Evolutionary conservation across 1,140 invertebrate species (phyloP).

Genomic region (Brachionus rotundiformis): DNA sequence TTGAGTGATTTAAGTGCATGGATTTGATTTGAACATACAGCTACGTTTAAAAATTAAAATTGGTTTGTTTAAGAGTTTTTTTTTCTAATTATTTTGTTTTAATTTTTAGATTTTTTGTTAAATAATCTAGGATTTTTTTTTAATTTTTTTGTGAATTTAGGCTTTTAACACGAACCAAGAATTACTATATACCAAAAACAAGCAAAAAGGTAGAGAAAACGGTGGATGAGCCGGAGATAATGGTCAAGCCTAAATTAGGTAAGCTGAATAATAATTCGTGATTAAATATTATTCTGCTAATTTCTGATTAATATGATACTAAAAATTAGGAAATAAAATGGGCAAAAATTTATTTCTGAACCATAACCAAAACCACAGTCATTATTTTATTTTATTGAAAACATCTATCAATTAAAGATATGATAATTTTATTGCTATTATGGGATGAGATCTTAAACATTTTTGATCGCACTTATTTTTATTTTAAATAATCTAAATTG

Average conservation of each 20-base stretch:
- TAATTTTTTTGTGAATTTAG: neutral
- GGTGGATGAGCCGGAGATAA: neutral
- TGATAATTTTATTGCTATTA: no score
- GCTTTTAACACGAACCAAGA: slow-evolving; percentile 3
- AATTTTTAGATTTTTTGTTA: slow-evolving; percentile 10
- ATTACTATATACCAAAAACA: slow-evolving; percentile 14
- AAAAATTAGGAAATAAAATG: no score
- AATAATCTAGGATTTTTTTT: neutral
- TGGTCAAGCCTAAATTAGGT: neutral
- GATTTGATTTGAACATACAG: slow-evolving; percentile 11
- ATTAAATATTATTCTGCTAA: neutral
- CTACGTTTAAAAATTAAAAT: neutral
- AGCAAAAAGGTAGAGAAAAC: neutral
- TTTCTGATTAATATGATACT: no score
- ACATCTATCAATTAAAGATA: no score
- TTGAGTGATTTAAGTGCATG: slow-evolving; percentile 27
- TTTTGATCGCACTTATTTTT: no score
- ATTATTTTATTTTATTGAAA: no score
- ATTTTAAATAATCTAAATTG: no score
- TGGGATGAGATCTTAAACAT: no score
- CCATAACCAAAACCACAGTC: no score
- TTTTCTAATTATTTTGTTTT: neutral
- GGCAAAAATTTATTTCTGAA: no score
- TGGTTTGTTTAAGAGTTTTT: neutral
- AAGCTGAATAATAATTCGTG: neutral